These are phyloP conservation scores for Ophiodon elongatus DNA, from an alignment of 2,113 vertebrate species.

Conservation along the genomic window DNA sequence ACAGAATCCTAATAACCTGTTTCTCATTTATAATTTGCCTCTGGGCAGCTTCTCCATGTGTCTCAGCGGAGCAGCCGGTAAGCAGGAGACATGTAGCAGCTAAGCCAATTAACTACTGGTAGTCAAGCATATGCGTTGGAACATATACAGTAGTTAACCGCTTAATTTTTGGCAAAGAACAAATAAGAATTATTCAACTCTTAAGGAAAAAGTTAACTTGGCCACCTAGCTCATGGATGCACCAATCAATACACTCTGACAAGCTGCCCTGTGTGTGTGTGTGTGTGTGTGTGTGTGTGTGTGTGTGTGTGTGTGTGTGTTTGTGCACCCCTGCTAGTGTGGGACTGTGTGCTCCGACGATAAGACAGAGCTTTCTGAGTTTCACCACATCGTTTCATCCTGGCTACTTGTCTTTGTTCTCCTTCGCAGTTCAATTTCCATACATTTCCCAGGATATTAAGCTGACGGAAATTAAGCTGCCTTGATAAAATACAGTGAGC, in stretches of 20 bases:
- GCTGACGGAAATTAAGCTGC: constrained; percentile 78
- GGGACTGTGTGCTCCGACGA: constrained; percentile 19
- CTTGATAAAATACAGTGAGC: constrained; percentile 73
- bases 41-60: constrained; percentile 76
- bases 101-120: constrained; percentile 79
- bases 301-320: constrained; percentile 4
- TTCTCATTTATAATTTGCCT: constrained; percentile 84
- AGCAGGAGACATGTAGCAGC: constrained; percentile 75
- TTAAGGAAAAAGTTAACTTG: constrained; percentile 44
- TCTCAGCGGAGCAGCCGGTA: constrained; percentile 73
- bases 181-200: constrained; percentile 56
- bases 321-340: background rate
- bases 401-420: constrained; percentile 72
- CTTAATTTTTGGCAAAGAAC: constrained; percentile 54
- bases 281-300: background rate
- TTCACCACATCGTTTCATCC: constrained; percentile 58
- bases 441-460: constrained; percentile 80
- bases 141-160: constrained; percentile 50
- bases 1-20: constrained; percentile 84
- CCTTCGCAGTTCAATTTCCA: constrained; percentile 76
- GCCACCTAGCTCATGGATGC: constrained; percentile 20
- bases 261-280: constrained; percentile 9
- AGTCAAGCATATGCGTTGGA: constrained; percentile 70
- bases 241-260: constrained; percentile 31
- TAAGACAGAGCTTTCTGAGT: constrained; percentile 48